phyloP scores from a whole-genome alignment of 2,888 invertebrate genomes.

The Leptopilina myrica region DNA sequence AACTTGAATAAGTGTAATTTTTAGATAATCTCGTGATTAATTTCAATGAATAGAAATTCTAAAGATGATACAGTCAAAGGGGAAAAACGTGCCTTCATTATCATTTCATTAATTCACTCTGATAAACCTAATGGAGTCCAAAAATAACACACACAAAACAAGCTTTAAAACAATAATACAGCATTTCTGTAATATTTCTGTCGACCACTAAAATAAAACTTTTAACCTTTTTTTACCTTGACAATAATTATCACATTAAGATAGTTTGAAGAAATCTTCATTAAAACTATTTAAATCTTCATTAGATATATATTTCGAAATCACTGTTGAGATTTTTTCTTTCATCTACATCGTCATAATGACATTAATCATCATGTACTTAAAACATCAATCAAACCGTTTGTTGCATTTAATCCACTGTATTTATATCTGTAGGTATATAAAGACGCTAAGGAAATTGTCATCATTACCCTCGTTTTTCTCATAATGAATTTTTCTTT shows the following conservation, averaged over 20 bases:
- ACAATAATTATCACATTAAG: too few species aligned
- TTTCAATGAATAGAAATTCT: constrained; percentile 12
- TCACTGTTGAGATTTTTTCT: background rate
- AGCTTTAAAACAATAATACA: too few species aligned
- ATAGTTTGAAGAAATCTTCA: too few species aligned
- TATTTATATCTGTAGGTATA: background rate
- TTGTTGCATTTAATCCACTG: background rate
- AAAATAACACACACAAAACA: too few species aligned
- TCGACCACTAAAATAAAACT: too few species aligned
- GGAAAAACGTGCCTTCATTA: background rate
- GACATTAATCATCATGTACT: background rate
- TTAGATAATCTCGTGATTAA: background rate
- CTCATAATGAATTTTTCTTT: background rate
- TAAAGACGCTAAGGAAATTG: constrained; percentile 1
- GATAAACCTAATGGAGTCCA: background rate
- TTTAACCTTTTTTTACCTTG: too few species aligned
- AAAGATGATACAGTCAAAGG: background rate
- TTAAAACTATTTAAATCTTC: too few species aligned
- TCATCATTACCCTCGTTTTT: constrained; percentile 20
- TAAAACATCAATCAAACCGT: constrained; percentile 28
- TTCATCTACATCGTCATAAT: background rate
- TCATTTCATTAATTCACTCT: background rate
- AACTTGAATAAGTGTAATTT: constrained; percentile 18
- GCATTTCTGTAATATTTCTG: too few species aligned
- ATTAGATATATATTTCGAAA: background rate